Base-by-base conservation (phyloP, 2,888 invertebrate species). In the Amphipyra berbera region DNA sequence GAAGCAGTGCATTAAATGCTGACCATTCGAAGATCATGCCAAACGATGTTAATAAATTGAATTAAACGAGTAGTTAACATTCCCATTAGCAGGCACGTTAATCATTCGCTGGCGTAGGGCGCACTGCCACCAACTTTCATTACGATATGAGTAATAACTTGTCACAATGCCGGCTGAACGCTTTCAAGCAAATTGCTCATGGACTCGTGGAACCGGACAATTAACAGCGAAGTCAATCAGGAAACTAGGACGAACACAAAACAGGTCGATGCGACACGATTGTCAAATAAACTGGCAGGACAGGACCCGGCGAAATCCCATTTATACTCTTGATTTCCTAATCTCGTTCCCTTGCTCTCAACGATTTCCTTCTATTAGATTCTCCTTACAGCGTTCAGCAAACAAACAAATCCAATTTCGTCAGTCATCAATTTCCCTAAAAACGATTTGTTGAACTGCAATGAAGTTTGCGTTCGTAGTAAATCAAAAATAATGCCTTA, bases 111-210 rank as follows among this genome's bases (percentile, higher is more conserved):
- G 53, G 64, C 62, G 73, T 63, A 63, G 63, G 62, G 68, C 41
- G 53, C 67, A 73, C 61, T 45, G 69, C 59, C 57, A 69, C 69
- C 70, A 64, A 74, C 78, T 73, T 82, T 82, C 76, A 83, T 81
- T 83, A 79, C 65, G 71, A 71, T 83, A 82, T 81, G 82, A 82
- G 63, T 75, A 77, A 78, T 79, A 75, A 75, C 73, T 80, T 72
- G 72, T 69, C 75, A 79, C 74, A 79, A 68, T 67, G 60, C 42
- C 41, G 41, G 45, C 37, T 58, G 58, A 66, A 70, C 65, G 68
- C 85, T 84, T 84, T 85, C 81, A 82, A 65, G 76, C 70, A 80
- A 82, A 85, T 84, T 83, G 71, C 73, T 73, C 65, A 40, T 52
- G 50, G 60, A 57, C 69, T 68, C 63, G 64, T 62, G 65, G 66